Evolutionary conservation across 2,888 invertebrate species (phyloP).

Genomic region (Xanthorhoe designata): DNA sequence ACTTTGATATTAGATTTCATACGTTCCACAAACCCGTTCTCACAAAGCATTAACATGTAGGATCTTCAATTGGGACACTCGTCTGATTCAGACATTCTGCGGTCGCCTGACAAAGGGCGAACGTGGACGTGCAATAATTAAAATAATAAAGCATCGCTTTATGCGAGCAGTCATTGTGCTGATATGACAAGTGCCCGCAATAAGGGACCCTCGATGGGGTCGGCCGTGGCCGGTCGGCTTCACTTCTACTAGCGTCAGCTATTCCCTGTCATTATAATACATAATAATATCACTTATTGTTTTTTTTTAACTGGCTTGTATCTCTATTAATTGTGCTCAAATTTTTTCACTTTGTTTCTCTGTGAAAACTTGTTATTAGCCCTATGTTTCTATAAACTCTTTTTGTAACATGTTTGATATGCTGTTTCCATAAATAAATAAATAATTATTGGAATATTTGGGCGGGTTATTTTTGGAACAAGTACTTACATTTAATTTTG

Average conservation of each 20-base stretch:
- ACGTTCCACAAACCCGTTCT: conserved; percentile 14
- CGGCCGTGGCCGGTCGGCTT: conserved; percentile 40
- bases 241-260: conserved; percentile 17
- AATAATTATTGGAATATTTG: conserved; percentile 34
- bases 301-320: too few species aligned
- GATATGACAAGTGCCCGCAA: conserved; percentile 84
- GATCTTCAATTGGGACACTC: conserved; percentile 73
- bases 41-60: conserved; percentile 47
- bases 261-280: conserved; percentile 28
- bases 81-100: conserved; percentile 66
- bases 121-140: conserved; percentile 81
- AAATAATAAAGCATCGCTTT: conserved; percentile 82
- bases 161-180: conserved; percentile 69
- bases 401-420: too few species aligned
- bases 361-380: too few species aligned
- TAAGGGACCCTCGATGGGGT: conserved; percentile 70
- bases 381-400: too few species aligned
- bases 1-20: background rate
- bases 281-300: too few species aligned
- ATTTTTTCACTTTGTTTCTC: too few species aligned
- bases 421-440: too few species aligned
- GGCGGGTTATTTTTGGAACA: conserved; percentile 22
- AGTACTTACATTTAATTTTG: background rate
- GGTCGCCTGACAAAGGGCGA: conserved; percentile 74
- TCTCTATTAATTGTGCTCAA: too few species aligned